Percentiles rank a stretch among this genome's conserved stretches.
These are phyloP conservation scores for Corythornis madagascariensis DNA, from an alignment of 2,113 vertebrate species.

Conservation along the genomic window DNA sequence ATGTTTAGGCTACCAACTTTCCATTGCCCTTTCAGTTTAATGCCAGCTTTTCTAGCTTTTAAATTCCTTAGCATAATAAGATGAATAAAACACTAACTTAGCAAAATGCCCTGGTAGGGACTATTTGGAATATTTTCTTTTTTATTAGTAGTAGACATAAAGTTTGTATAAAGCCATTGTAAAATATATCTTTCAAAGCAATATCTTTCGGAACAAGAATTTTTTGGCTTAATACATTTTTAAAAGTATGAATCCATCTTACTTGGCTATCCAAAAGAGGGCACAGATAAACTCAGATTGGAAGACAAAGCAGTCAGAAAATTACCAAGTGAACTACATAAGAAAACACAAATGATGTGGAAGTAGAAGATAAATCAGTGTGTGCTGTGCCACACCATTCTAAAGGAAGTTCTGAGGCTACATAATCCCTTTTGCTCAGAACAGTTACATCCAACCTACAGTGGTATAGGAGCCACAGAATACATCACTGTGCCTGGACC, in stretches of 20 bases:
- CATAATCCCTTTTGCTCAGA: not conserved
- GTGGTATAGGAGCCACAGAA: not conserved
- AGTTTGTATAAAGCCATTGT: not conserved
- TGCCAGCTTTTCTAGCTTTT: constrained; percentile 56
- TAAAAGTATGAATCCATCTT: not conserved
- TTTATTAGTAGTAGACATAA: not conserved
- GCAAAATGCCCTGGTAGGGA: constrained; percentile 11
- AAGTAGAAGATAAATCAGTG: fast-evolving
- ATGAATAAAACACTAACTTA: constrained; percentile 53
- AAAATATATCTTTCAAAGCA: not conserved
- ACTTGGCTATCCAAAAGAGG: not conserved
- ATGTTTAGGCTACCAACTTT: constrained; percentile 71
- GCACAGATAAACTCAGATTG: not conserved
- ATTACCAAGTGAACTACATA: not conserved
- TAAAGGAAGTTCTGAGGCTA: not conserved
- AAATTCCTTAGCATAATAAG: constrained; percentile 42
- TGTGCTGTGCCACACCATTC: not conserved
- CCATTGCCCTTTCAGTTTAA: constrained; percentile 51
- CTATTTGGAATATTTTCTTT: constrained; percentile 15
- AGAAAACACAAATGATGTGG: not conserved
- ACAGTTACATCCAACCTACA: fast-evolving
- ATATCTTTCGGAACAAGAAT: not conserved
- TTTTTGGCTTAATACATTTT: not conserved
- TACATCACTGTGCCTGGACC: not conserved
- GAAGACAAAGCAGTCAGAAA: not conserved